Percentiles rank a stretch among this genome's conserved stretches.
phyloP scores from a whole-genome alignment of 2,113 vertebrate species.

The Phylloscopus trochiloides region DNA sequence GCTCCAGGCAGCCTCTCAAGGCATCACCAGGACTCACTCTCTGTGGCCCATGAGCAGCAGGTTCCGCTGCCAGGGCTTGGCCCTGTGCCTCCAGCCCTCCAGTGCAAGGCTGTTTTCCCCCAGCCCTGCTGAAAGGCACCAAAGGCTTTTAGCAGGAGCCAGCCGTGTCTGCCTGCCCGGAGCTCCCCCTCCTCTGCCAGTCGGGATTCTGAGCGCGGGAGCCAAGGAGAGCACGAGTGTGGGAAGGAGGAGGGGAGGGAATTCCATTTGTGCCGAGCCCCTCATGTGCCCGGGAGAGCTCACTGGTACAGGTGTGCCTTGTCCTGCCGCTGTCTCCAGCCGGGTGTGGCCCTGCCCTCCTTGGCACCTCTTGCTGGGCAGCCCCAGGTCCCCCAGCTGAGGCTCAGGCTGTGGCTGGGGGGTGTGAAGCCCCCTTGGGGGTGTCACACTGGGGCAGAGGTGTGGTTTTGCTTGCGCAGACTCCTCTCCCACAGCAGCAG shows the following conservation, averaged over 20 bases:
- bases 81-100: background rate
- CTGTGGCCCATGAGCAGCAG: background rate
- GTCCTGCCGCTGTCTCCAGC: background rate
- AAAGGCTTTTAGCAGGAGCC: slow-evolving; percentile 18
- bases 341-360: background rate
- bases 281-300: accelerated
- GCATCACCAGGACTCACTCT: background rate
- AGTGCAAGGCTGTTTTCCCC: background rate
- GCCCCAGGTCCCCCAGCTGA: accelerated
- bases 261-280: background rate
- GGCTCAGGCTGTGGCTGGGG: background rate
- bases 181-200: background rate
- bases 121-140: background rate
- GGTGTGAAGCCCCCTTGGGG: background rate
- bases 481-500: background rate
- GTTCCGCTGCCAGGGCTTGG: background rate
- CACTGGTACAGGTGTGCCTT: background rate
- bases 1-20: background rate
- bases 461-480: background rate
- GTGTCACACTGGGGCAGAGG: too few species aligned
- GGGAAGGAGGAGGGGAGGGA: background rate
- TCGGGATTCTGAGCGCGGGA: background rate
- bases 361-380: background rate
- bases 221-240: background rate
- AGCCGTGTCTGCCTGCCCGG: background rate